These are phyloP conservation scores for Holothuria leucospilota DNA, from an alignment of 53 echinoderm and acorn worm genomes.

Conservation along the genomic window DNA sequence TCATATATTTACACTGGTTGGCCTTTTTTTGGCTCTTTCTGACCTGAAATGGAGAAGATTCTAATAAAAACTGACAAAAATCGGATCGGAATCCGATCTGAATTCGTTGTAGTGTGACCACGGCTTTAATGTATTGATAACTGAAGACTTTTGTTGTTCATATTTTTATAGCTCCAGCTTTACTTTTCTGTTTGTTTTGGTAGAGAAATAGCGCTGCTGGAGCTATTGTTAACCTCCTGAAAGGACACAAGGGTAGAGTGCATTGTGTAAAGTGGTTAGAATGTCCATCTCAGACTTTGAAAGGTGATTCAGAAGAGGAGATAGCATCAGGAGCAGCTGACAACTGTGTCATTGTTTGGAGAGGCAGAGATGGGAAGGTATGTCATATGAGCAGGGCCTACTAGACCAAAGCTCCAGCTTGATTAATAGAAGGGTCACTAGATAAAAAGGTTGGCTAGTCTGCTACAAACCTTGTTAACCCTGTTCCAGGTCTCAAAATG, in stretches of 20 bases:
- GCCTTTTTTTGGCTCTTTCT: too few relatives aligned
- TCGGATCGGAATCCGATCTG: too few relatives aligned
- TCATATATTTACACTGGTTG: too few relatives aligned
- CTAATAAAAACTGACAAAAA: too few relatives aligned
- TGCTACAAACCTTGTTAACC: too few relatives aligned
- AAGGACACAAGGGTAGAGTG: slow-evolving; percentile 86
- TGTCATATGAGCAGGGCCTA: neutral
- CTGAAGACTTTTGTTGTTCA: too few relatives aligned
- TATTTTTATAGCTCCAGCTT: neutral
- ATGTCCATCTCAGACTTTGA: neutral
- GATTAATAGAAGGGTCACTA: too few relatives aligned
- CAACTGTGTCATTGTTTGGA: slow-evolving; percentile 77
- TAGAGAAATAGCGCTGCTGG: slow-evolving; percentile 58
- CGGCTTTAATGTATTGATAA: too few relatives aligned
- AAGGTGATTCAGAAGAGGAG: slow-evolving; percentile 28
- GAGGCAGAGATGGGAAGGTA: slow-evolving; percentile 4
- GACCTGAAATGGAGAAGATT: too few relatives aligned
- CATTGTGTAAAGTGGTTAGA: slow-evolving; percentile 91
- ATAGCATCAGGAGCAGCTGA: slow-evolving; percentile 90
- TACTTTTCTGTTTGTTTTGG: neutral
- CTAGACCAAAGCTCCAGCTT: neutral
- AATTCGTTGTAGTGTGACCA: too few relatives aligned
- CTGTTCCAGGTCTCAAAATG: too few relatives aligned
- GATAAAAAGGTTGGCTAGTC: too few relatives aligned
- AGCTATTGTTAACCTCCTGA: slow-evolving; percentile 54